Conservation (phyloP, 2,888 invertebrate species). For the Blera fallax region DNA sequence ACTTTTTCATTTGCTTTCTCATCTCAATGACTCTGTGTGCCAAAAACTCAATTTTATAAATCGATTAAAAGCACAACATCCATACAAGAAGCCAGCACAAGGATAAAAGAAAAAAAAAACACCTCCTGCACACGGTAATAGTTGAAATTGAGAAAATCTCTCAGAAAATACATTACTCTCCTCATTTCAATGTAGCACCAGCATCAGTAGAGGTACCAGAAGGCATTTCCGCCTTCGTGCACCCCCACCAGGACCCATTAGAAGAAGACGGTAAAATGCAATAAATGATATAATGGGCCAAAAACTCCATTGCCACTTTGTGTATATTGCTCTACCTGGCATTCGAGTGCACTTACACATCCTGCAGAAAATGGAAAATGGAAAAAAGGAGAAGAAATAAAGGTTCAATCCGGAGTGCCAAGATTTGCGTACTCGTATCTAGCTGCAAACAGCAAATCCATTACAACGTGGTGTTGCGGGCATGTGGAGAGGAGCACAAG, state of each 20-base stretch:
- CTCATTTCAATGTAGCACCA: not conserved
- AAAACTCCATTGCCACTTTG: slow-evolving; percentile 24
- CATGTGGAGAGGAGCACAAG: not conserved
- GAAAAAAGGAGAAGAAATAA: not conserved
- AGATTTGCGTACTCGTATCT: slow-evolving; percentile 34
- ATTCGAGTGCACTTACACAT: not conserved
- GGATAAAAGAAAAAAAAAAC: not conserved
- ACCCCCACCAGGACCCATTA: slow-evolving; percentile 19
- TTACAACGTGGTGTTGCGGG: not conserved
- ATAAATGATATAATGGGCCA: slow-evolving; percentile 49
- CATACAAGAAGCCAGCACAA: not conserved
- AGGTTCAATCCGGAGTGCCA: slow-evolving; percentile 14
- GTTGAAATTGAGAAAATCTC: not conserved
- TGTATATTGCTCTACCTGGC: not conserved
- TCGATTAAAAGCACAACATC: slow-evolving; percentile 22
- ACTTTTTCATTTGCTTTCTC: not conserved
- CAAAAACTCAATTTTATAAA: not conserved
- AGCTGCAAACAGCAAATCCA: not conserved
- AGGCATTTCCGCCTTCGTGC: slow-evolving; percentile 4
- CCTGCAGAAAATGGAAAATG: not conserved
- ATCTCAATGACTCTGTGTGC: not conserved
- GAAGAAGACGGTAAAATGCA: slow-evolving; percentile 21
- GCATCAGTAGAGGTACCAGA: not conserved
- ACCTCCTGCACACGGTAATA: not conserved
- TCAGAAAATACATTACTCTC: not conserved